A percentile compares a stretch with the other conserved stretches of the same genome.
These are phyloP conservation scores for Neoaliturus tenellus DNA, from an alignment of 2,888 invertebrate species.

Conservation along the genomic window DNA sequence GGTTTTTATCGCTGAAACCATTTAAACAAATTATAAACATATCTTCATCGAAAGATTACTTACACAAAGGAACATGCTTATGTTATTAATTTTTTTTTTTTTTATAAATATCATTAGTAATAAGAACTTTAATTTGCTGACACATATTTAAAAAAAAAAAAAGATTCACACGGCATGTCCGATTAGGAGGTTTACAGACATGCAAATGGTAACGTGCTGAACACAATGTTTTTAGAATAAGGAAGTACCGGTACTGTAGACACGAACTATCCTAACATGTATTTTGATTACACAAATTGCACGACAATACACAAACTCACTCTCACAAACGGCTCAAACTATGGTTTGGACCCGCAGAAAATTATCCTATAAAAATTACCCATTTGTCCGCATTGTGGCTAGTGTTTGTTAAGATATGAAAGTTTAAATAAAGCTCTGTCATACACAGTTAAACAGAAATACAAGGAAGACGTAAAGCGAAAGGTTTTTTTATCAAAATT, in stretches of 20 bases:
- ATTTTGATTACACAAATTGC: slow-evolving; percentile 49
- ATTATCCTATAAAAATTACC: slow-evolving; percentile 24
- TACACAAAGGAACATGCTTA: neutral
- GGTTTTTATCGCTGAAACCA: neutral
- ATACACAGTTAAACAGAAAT: neutral
- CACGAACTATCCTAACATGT: slow-evolving; percentile 48
- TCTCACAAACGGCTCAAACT: neutral
- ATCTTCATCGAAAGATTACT: neutral
- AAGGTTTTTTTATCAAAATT: neutral
- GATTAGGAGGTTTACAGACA: neutral
- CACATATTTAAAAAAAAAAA: neutral
- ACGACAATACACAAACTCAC: slow-evolving; percentile 34
- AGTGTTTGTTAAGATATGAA: neutral
- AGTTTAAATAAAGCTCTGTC: neutral
- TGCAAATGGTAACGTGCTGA: slow-evolving; percentile 1
- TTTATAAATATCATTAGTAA: too few relatives aligned
- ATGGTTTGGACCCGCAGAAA: slow-evolving; percentile 22
- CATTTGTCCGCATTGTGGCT: slow-evolving; percentile 15
- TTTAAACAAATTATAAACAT: neutral
- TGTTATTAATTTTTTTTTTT: too few relatives aligned
- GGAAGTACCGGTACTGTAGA: slow-evolving; percentile 32
- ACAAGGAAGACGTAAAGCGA: neutral
- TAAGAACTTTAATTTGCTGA: too few relatives aligned
- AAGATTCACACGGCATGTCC: neutral
- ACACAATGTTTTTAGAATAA: slow-evolving; percentile 42